Conservation (phyloP, 2,888 invertebrate species). For the Drosophila diplacantha region DNA sequence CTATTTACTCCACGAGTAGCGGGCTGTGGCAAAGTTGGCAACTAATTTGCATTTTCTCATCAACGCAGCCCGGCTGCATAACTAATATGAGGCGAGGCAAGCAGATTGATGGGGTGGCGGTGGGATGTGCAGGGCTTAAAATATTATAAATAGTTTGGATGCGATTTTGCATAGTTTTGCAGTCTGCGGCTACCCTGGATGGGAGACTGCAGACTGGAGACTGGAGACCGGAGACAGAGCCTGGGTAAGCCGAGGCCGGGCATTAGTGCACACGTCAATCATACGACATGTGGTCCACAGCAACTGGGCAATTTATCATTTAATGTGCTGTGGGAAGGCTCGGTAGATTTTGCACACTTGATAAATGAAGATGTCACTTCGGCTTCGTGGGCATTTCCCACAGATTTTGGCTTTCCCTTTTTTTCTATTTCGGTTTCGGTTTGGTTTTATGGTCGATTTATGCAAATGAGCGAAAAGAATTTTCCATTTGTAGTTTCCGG, state of each 20-base stretch:
- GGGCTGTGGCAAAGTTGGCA: conserved; percentile 60
- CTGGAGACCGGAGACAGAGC: conserved; percentile 2
- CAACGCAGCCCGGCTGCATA: conserved; percentile 66
- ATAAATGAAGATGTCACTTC: conserved; percentile 58
- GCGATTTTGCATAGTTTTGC: conserved; percentile 52
- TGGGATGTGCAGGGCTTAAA: conserved; percentile 26
- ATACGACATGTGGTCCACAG: conserved; percentile 66
- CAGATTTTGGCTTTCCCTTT: conserved; percentile 21
- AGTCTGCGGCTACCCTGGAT: conserved; percentile 10
- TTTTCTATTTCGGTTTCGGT: conserved; percentile 36
- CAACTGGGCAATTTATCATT: conserved; percentile 54
- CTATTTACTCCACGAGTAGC: conserved; percentile 48
- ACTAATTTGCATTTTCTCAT: conserved; percentile 72
- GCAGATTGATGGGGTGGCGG: conserved; percentile 7
- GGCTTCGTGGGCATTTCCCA: conserved; percentile 22
- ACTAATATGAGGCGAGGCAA: conserved; percentile 50
- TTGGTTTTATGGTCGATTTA: conserved; percentile 68
- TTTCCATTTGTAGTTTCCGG: conserved; percentile 35
- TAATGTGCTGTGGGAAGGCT: conserved; percentile 33
- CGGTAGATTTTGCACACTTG: conserved; percentile 40
- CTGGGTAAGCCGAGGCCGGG: conserved; percentile 22
- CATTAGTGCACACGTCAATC: conserved; percentile 68
- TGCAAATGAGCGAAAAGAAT: conserved; percentile 50
- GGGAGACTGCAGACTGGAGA: background rate
- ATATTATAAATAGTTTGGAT: conserved; percentile 60